Base-by-base conservation (phyloP, 2,113 vertebrate species). In the Larimichthys crocea region DNA sequence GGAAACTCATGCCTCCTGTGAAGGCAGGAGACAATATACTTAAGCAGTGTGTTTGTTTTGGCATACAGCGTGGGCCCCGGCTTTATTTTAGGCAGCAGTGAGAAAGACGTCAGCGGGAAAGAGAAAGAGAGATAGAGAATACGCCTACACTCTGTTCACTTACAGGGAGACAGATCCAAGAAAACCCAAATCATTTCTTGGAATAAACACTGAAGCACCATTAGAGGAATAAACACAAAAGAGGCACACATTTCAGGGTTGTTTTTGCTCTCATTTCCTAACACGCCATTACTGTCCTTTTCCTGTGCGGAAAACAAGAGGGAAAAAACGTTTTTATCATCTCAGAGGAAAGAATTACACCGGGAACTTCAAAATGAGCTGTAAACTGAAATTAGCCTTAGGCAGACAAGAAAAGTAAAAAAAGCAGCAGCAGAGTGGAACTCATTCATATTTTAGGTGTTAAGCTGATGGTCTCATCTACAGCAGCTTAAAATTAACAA, bases 21-120 rank as follows among this genome's bases (percentile, higher is more conserved):
- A 74, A 86, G 68, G 48, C 31, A 64, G 63, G 56, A 88, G 57
- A 89, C 82, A 85, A 89, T 82, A 74, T 72, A 80, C 81, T 78
- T 79, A 70, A 83, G 73, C 70, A 62, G 62, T 3, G 72, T 66
- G 82, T 90, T 92, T 91, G 86, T 90, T 87, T 88, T 79, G 70
- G 80, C 57, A 70, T 61, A 53, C 67, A 85, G 86, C 76, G 84
- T 88, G 88, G 88, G 82, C 76, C 71, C 76, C 16, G 0, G 68
- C 42, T 72, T 80, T 91, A 92, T 92, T 93, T 90, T 88, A 63
- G 73, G 81, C 80, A 89, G 46, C 46, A 52, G 57, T 20, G 57
- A 79, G 61, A 82, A 78, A 81, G 35, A 78, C 55, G 67, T 82
- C 71, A 75, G 29, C 22, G 19, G 16, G 60, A 29, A 9, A 9